phyloP scores from a whole-genome alignment of 2,113 vertebrate genomes.

The Brachypteracias leptosomus region DNA sequence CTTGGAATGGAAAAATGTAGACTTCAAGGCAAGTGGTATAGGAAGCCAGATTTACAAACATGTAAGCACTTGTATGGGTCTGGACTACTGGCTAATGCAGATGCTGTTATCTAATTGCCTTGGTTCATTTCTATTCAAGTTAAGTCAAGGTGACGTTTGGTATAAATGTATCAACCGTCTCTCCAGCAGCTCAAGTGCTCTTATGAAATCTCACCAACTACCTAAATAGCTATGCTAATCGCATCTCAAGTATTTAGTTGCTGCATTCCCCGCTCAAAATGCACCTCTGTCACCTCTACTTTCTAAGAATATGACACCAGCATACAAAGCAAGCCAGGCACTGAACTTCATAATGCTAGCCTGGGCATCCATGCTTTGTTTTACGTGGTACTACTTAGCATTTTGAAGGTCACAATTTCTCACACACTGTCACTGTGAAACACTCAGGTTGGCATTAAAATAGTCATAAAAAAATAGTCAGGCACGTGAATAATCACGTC shows the following conservation, averaged over 20 bases:
- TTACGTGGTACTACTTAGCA: neutral
- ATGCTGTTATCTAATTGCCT: neutral
- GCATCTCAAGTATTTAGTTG: constrained; percentile 25
- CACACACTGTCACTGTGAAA: neutral
- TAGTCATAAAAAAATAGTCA: neutral
- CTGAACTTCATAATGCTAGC: neutral
- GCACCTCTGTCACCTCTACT: neutral
- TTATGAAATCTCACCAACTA: constrained; percentile 39
- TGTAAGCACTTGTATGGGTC: neutral
- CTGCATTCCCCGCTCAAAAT: constrained; percentile 9
- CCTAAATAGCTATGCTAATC: constrained; percentile 50
- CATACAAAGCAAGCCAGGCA: neutral
- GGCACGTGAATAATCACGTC: neutral
- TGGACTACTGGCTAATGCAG: neutral
- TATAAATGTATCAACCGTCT: neutral
- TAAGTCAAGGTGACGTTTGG: constrained; percentile 28
- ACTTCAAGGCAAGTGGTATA: neutral
- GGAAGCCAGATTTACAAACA: neutral
- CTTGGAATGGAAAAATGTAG: neutral
- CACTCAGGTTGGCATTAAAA: neutral
- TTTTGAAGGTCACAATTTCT: neutral
- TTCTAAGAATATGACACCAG: constrained; percentile 11
- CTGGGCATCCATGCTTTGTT: neutral
- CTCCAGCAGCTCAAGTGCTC: neutral
- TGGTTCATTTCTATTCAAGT: neutral